Evolutionary conservation across 2,113 vertebrate genomes (phyloP), one percentile per base, ranked within the genome.

Genomic region (Pachycephala philippinensis): DNA sequence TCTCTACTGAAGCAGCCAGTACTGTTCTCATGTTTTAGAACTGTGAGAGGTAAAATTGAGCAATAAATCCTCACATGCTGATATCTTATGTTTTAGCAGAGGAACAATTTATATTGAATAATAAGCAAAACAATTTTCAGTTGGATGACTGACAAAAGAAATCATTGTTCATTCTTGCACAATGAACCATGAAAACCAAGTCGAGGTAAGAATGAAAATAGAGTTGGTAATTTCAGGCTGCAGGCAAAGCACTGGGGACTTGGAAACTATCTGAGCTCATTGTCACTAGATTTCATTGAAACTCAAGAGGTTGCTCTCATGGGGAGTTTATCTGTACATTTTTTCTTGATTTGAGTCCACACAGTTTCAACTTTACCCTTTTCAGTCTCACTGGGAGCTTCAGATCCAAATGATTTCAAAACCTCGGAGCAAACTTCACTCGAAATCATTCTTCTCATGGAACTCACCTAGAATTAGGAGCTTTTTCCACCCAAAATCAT

Each of bases 111-210:
- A 95, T 96, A 96, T 93, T 97, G 89, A 97, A 97, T 97, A 98
- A 97, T 97, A 98, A 97, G 96, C 84, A 98, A 98, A 98, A 96
- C 93, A 96, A 94, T 97, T 97, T 97, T 97, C 80, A 93, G 90
- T 92, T 94, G 85, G 92, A 96, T 95, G 95, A 91, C 84, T 98
- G 97, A 97, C 92, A 95, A 97, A 98, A 95, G 93, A 97, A 97
- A 97, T 97, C 93, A 96, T 96, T 97, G 93, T 96, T 98, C 95
- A 95, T 97, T 97, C 94, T 87, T 97, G 92, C 53, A 96, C 95
- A 97, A 80, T 96, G 95, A 98, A 96, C 96, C 95, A 87, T 97
- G 93, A 96, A 97, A 97, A 97, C 69, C 91, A 98, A 97, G 89
- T 94, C 24, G 20, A 97, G 86, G 82, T 96, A 96, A 85, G 93